Evolutionary conservation across 2,797 vertebrate species (phyloP), one percentile per base, ranked within the genome.

Genomic region (Diplodus puntazzo): DNA sequence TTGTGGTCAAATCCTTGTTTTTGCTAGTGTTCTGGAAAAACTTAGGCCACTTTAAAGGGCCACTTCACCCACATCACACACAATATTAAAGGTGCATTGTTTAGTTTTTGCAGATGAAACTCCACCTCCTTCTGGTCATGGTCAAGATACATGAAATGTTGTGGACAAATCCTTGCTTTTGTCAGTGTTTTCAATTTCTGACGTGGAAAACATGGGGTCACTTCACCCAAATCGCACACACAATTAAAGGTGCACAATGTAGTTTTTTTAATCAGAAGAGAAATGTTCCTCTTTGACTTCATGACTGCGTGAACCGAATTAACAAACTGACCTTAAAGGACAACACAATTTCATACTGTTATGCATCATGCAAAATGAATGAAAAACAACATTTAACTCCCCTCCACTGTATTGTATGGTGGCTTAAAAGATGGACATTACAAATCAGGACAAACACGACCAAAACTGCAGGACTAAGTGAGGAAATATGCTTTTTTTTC

Each of bases 41-140:
- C 9, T 34, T 9, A 34, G 30, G 30, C 30, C 1, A 34, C 30
- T 34, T 34, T 34, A 34, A 34, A 34, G 34, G 34, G 34, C 7
- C 7, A 34, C 34, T 34, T 34, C 34, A 34, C 34, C 8, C 34
- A 34, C 5, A 34, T 34, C 30, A 34, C 30, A 6, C 30, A 7
- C 30, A 34, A 34, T 6, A 34, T 34, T 34, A 34, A 34, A 34
- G 30, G 30, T 34, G 30, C 30, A 34, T 7, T 34, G 6, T 34
- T 5, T 34, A 34, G 30, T 34, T 34, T 34, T 34, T 30, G 27
- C 27, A 5, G 27, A 30, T 30, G 25, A 25, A 7, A 60, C 58
- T 7, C 71, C 68, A 48, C 59, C 63, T 64, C 67, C 39, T 87
- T 76, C 74, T 69, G 75, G 71, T 79, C 61, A 67, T 74, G 76